These are phyloP conservation scores for Linepithema humile DNA, from an alignment of 1,140 invertebrate genomes.

Conservation along the genomic window DNA sequence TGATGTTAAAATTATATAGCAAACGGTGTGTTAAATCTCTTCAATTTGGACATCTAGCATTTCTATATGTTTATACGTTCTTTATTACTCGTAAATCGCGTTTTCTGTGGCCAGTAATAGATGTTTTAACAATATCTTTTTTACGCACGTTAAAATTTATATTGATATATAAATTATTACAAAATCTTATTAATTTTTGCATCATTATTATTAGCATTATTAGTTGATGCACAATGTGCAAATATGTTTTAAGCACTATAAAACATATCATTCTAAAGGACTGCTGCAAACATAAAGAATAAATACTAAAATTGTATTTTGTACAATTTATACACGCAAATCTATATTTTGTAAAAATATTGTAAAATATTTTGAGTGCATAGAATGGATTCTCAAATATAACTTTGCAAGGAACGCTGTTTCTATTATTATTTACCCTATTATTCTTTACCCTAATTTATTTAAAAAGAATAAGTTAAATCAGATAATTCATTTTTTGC, in stretches of 20 bases:
- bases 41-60: not conserved
- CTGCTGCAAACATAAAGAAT: not conserved
- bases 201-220: not conserved
- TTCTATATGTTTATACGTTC: not conserved
- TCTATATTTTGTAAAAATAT: not conserved
- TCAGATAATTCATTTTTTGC: not conserved
- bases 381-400: slow-evolving; percentile 15
- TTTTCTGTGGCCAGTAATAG: not conserved
- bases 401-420: not conserved
- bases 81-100: not conserved
- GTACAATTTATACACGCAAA: not conserved
- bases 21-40: not conserved
- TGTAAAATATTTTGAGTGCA: slow-evolving; percentile 16
- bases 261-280: slow-evolving; percentile 2
- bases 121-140: slow-evolving; percentile 9
- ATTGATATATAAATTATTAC: not conserved
- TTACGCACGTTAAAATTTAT: not conserved
- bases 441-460: not conserved
- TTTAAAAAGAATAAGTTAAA: not conserved
- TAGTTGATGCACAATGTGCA: not conserved
- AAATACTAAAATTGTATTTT: not conserved
- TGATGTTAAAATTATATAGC: not conserved
- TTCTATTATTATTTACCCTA: not conserved
- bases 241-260: not conserved
- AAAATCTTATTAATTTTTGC: not conserved